phyloP scores from a whole-genome alignment of 1,140 invertebrate genomes.

The Paralvinella palmiformis region DNA sequence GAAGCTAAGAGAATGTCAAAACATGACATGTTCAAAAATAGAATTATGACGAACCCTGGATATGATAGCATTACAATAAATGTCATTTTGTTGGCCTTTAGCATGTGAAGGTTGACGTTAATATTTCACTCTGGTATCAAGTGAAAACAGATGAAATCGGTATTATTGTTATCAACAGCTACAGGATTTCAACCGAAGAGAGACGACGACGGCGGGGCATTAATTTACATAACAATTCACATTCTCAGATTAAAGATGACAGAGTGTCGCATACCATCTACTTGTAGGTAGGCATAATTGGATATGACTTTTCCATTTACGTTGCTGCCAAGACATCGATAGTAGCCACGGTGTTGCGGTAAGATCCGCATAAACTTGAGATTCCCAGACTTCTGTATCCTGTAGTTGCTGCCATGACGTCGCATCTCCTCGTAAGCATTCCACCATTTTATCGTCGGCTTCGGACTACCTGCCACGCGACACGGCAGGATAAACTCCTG shows the following conservation, averaged over 20 bases:
- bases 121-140: not conserved
- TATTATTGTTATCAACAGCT: not conserved
- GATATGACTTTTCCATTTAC: not conserved
- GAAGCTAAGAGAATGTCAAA: too few species aligned
- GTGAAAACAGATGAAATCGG: not conserved
- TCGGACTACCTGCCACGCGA: not conserved
- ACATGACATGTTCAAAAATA: too few species aligned
- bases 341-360: not conserved
- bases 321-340: not conserved
- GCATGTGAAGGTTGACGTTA: not conserved
- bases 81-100: too few species aligned
- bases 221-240: too few species aligned
- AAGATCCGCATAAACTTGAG: not conserved
- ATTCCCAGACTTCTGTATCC: not conserved
- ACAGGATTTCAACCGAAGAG: not conserved
- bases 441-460: not conserved
- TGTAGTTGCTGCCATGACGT: not conserved
- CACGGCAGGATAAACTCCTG: not conserved
- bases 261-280: constrained; percentile 1
- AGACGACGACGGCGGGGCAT: too few species aligned
- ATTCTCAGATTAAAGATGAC: too few species aligned
- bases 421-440: not conserved
- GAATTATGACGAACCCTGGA: too few species aligned
- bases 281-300: not conserved
- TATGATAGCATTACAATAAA: too few species aligned